Conservation (phyloP, 2,113 vertebrate genomes). For the Mastomys natalensis region DNA sequence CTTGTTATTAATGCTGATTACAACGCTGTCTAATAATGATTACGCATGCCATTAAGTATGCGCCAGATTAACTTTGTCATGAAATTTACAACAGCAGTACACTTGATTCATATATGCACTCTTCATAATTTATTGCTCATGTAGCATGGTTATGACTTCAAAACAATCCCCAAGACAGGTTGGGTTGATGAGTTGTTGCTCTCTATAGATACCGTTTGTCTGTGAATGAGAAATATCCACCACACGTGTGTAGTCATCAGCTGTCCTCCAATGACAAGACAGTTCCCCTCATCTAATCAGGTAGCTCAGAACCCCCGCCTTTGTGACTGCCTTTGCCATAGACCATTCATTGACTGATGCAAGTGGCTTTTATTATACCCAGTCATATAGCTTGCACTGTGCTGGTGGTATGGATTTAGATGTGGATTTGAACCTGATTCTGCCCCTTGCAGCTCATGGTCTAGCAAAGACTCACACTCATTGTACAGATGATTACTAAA, state of each 20-base stretch:
- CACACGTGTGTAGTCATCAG: accelerated
- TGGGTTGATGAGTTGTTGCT: neutral
- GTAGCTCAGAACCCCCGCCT: neutral
- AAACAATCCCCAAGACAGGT: neutral
- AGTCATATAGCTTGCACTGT: neutral
- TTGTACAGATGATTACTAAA: neutral
- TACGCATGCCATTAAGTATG: conserved; percentile 38
- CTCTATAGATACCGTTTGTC: neutral
- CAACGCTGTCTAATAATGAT: neutral
- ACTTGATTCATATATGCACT: neutral
- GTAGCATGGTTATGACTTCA: conserved; percentile 15
- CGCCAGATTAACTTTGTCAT: conserved; percentile 50
- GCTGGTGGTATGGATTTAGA: neutral
- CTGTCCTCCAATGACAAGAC: neutral
- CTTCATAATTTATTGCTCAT: conserved; percentile 55
- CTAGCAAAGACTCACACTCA: neutral
- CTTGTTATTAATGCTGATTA: conserved; percentile 42
- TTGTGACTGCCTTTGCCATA: neutral
- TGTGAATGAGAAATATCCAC: neutral
- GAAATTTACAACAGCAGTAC: conserved; percentile 29
- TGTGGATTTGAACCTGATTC: neutral
- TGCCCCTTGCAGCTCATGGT: neutral
- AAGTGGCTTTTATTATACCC: neutral
- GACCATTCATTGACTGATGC: neutral
- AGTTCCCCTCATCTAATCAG: neutral